Percentiles rank a stretch among this genome's conserved stretches.
Conservation (phyloP, 2,113 vertebrate genomes). For the Trematocara stigmaticum region DNA sequence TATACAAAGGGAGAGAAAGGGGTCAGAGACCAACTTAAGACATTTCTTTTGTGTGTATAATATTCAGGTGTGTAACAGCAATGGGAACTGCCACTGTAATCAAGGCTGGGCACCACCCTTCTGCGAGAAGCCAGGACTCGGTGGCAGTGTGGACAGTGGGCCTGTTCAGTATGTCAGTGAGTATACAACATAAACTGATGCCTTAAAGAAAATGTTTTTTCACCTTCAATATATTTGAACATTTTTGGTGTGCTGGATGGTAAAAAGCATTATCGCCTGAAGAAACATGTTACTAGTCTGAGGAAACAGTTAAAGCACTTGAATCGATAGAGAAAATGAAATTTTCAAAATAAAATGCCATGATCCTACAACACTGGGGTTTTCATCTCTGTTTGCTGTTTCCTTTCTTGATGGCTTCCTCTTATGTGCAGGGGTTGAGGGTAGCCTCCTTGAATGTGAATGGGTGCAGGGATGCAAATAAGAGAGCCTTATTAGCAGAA, state of each 20-base stretch:
- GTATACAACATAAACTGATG: slow-evolving; percentile 9
- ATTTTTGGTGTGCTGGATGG: not conserved
- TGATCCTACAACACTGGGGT: not conserved
- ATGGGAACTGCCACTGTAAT: slow-evolving; percentile 88
- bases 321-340: no score
- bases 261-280: not conserved
- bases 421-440: not conserved
- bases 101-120: slow-evolving; percentile 86
- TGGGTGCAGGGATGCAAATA: not conserved
- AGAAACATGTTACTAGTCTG: no score
- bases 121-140: slow-evolving; percentile 84
- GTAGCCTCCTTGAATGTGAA: not conserved
- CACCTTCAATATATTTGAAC: not conserved
- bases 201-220: not conserved
- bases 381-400: not conserved
- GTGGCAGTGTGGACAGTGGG: slow-evolving; percentile 91
- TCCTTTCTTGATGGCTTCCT: not conserved
- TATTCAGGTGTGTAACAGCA: slow-evolving; percentile 91
- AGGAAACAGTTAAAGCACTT: no score
- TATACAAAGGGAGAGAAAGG: not conserved
- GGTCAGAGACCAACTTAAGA: not conserved
- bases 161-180: slow-evolving; percentile 82
- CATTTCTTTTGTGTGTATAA: not conserved
- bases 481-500: not conserved
- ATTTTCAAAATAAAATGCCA: not conserved